These are phyloP conservation scores for Macrophya annulata DNA, from an alignment of 2,888 invertebrate genomes.

Conservation along the genomic window DNA sequence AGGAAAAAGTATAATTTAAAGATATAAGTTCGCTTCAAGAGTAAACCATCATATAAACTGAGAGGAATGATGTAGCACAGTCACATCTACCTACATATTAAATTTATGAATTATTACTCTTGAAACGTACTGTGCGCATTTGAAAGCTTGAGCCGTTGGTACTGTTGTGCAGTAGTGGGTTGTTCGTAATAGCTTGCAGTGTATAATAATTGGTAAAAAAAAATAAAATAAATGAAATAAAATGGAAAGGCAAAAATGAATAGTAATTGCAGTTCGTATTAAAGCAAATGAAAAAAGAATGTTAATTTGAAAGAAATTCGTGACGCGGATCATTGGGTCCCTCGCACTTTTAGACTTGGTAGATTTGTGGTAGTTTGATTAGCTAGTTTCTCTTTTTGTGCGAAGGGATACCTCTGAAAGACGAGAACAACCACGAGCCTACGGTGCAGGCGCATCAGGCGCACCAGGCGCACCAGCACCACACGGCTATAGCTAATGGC, in stretches of 20 bases:
- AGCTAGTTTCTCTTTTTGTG: slow-evolving; percentile 67
- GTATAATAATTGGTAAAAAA: slow-evolving; percentile 1
- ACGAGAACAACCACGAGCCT: slow-evolving; percentile 90
- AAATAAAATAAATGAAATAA: neutral
- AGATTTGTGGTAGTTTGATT: slow-evolving; percentile 38
- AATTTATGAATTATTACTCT: slow-evolving; percentile 19
- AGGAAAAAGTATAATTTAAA: neutral
- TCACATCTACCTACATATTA: neutral
- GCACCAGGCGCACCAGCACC: slow-evolving; percentile 90
- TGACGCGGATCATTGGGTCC: slow-evolving; percentile 51
- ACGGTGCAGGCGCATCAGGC: slow-evolving; percentile 90
- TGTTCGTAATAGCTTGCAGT: slow-evolving; percentile 55
- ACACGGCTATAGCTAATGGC: slow-evolving; percentile 76
- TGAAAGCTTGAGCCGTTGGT: slow-evolving; percentile 57
- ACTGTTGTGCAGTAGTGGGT: slow-evolving; percentile 56
- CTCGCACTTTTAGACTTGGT: slow-evolving; percentile 42
- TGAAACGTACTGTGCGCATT: slow-evolving; percentile 29
- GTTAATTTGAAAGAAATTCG: slow-evolving; percentile 26
- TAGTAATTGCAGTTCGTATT: neutral
- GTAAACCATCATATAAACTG: neutral
- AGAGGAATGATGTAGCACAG: too few species aligned
- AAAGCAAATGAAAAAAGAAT: neutral
- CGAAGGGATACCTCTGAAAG: slow-evolving; percentile 82
- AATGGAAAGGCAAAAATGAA: neutral
- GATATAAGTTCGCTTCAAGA: slow-evolving; percentile 25